Percentiles rank a stretch among this genome's conserved stretches.
These are phyloP conservation scores for Ladona fulva DNA, from an alignment of 1,140 invertebrate species.

Conservation along the genomic window DNA sequence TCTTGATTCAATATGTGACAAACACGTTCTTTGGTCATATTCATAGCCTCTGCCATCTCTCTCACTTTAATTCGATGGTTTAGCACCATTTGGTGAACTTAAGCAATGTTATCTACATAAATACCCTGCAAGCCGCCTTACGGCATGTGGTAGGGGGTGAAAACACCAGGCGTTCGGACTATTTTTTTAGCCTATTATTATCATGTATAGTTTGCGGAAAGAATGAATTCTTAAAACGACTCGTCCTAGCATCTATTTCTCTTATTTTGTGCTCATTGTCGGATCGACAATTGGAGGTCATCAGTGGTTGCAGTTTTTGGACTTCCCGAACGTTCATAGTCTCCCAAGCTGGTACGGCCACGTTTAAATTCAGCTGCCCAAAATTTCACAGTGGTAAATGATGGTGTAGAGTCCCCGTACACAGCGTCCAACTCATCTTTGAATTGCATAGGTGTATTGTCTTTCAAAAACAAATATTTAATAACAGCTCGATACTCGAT, in stretches of 20 bases:
- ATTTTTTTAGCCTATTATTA: no score
- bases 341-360: conserved; percentile 27
- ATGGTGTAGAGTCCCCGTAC: conserved; percentile 30
- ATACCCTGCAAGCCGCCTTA: no score
- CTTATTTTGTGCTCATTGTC: no score
- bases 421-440: conserved; percentile 22
- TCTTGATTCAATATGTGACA: conserved; percentile 23
- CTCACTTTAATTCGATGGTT: conserved; percentile 22
- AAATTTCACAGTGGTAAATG: conserved; percentile 27
- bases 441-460: conserved; percentile 25
- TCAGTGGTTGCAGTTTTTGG: conserved; percentile 26
- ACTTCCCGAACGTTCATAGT: conserved; percentile 25
- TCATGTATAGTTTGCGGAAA: no score
- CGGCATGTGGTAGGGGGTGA: no score
- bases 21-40: conserved; percentile 20
- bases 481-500: conserved; percentile 1
- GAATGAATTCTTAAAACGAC: no score
- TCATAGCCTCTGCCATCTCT: conserved; percentile 18
- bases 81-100: conserved; percentile 28
- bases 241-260: no score
- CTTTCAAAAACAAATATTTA: conserved; percentile 23
- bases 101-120: conserved; percentile 29
- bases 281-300: neutral
- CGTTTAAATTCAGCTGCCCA: conserved; percentile 32
- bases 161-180: no score